Conservation (phyloP, 2,888 invertebrate species). For the Linyphia triangularis region DNA sequence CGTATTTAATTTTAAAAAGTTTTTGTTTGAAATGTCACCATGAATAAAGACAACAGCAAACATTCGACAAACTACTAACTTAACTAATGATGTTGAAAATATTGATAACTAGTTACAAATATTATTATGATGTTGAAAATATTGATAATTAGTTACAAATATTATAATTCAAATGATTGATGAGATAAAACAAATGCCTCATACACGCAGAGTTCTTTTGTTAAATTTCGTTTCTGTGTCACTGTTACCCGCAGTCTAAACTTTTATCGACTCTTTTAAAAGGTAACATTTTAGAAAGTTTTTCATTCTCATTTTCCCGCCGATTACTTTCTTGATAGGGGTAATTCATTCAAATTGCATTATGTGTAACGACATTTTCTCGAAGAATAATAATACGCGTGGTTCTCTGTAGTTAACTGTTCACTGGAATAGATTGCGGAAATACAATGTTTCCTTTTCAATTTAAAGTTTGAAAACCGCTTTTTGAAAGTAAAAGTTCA, state of each 20-base stretch:
- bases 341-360: conserved; percentile 59
- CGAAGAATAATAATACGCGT: conserved; percentile 7
- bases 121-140: no score
- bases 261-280: conserved; percentile 41
- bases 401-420: conserved; percentile 9
- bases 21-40: no score
- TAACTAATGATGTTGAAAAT: no score
- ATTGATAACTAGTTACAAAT: no score
- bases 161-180: no score
- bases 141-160: no score
- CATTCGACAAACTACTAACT: no score
- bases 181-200: no score
- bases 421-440: conserved; percentile 27
- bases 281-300: conserved; percentile 30
- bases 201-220: no score
- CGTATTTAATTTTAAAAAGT: no score
- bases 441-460: conserved; percentile 26
- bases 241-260: not conserved
- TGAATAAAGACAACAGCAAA: no score
- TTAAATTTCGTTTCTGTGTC: not conserved
- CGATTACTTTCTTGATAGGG: conserved; percentile 42
- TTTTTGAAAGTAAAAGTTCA: conserved; percentile 31
- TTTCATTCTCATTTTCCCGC: conserved; percentile 41
- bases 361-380: conserved; percentile 40
- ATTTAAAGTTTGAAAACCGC: conserved; percentile 25